Conservation (phyloP, 2,113 vertebrate genomes). For the Pagrus major region DNA sequence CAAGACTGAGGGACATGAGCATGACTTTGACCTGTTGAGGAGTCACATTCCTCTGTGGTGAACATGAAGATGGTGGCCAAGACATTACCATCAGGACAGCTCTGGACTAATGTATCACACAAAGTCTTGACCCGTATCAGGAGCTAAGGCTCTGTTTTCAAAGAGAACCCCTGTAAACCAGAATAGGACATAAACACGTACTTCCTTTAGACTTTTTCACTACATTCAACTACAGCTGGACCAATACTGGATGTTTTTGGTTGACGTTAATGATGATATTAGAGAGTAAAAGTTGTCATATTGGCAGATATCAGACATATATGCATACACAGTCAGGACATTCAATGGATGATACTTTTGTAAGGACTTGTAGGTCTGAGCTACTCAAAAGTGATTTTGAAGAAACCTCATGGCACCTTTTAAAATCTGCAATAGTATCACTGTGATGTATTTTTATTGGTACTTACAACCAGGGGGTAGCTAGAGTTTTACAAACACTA, state of each 20-base stretch:
- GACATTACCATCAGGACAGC: not conserved
- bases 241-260: too few species aligned
- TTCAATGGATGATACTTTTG: not conserved
- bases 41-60: conserved; percentile 43
- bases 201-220: not conserved
- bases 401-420: not conserved
- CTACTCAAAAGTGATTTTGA: not conserved
- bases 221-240: too few species aligned
- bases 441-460: not conserved
- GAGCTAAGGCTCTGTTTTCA: not conserved
- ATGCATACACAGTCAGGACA: too few species aligned
- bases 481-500: not conserved
- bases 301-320: too few species aligned
- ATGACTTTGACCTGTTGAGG: conserved; percentile 28
- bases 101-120: not conserved
- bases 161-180: not conserved
- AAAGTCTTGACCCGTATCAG: not conserved
- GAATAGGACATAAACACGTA: not conserved
- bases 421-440: not conserved
- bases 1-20: too few species aligned
- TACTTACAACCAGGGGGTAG: too few species aligned
- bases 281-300: too few species aligned
- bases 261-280: too few species aligned
- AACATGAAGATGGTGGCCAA: conserved; percentile 3
- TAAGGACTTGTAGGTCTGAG: not conserved